Evolutionary conservation across 2,888 invertebrate genomes (phyloP).

Genomic region (Diaprepes abbreviatus): DNA sequence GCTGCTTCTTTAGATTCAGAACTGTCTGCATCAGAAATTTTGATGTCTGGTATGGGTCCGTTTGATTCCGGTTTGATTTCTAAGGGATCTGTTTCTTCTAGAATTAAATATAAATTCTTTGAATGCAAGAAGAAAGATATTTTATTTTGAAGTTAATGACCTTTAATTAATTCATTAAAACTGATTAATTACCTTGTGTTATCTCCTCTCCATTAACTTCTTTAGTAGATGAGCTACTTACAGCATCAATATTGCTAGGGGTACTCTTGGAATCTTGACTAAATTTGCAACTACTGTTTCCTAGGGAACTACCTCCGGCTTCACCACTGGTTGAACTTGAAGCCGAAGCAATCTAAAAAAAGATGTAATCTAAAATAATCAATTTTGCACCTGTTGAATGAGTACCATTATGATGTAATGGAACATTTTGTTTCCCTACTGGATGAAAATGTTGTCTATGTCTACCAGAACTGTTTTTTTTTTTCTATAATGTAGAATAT

Average conservation of each 20-base stretch:
- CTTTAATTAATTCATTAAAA: no score
- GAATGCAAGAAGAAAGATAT: no score
- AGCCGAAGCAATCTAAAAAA: constrained; percentile 18
- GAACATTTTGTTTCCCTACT: no score
- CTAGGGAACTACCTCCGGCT: constrained; percentile 17
- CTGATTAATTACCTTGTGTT: constrained; percentile 17
- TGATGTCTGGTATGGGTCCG: constrained; percentile 49
- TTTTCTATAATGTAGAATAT: no score
- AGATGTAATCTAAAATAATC: background rate
- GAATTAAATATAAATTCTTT: constrained; percentile 33
- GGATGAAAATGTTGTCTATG: no score
- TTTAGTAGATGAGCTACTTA: constrained; percentile 22
- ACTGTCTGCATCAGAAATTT: constrained; percentile 57
- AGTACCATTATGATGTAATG: no score
- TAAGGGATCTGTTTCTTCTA: constrained; percentile 28
- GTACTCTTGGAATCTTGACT: constrained; percentile 10
- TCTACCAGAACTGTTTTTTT: no score
- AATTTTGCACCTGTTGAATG: no score
- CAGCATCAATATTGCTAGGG: constrained; percentile 22
- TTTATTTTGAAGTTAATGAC: no score
- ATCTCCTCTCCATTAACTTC: constrained; percentile 24
- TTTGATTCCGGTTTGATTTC: constrained; percentile 44
- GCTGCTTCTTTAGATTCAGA: constrained; percentile 53
- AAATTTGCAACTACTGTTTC: background rate
- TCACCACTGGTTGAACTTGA: constrained; percentile 27